phyloP scores from a whole-genome alignment of 2,113 vertebrate genomes.

The Probosciger aterrimus region DNA sequence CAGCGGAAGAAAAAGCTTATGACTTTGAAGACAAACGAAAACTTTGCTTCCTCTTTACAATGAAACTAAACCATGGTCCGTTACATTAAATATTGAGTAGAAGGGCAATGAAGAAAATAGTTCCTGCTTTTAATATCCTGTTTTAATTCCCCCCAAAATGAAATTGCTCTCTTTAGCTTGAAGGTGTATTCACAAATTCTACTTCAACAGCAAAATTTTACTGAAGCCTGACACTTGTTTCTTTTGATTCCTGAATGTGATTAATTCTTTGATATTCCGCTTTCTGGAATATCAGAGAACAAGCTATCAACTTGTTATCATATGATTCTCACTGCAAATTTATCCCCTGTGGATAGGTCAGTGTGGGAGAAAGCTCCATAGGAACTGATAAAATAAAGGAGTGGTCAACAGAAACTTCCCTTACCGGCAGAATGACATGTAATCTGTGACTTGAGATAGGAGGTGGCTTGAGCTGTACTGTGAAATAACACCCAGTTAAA shows the following conservation, averaged over 20 bases:
- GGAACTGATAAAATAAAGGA: not conserved
- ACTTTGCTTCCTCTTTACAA: not conserved
- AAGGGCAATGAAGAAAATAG: not conserved
- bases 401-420: not conserved
- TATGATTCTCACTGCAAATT: not conserved
- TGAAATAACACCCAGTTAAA: not conserved
- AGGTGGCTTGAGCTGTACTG: not conserved
- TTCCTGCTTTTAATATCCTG: not conserved
- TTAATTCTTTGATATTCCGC: not conserved
- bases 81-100: not conserved
- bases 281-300: not conserved
- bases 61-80: not conserved
- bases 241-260: not conserved
- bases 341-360: not conserved
- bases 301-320: not conserved
- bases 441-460: not conserved
- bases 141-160: not conserved
- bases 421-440: not conserved
- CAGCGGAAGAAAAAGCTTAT: not conserved
- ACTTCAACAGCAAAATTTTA: not conserved
- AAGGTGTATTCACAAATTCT: not conserved
- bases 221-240: not conserved
- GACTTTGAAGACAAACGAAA: not conserved
- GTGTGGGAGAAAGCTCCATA: not conserved
- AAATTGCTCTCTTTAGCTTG: not conserved